phyloP scores from a whole-genome alignment of 1,140 invertebrate genomes.

The Diprion similis region DNA sequence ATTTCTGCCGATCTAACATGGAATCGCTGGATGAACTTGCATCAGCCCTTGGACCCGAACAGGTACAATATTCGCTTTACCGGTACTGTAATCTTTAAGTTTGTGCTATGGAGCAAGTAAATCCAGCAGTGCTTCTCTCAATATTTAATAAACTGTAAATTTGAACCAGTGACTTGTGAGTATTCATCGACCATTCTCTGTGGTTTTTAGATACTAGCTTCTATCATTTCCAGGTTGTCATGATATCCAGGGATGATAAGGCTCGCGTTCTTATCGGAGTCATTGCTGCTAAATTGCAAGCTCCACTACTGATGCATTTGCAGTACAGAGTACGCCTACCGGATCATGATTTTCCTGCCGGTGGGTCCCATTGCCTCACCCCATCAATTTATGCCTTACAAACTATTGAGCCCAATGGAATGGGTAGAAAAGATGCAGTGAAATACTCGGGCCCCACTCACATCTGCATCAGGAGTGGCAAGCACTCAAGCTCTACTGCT shows the following conservation, averaged over 20 bases:
- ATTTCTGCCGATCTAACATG: slow-evolving; percentile 22
- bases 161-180: too few relatives aligned
- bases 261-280: slow-evolving; percentile 54
- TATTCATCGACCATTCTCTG: too few relatives aligned
- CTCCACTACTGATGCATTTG: too few relatives aligned
- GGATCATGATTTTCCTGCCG: slow-evolving; percentile 59
- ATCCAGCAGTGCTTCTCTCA: too few relatives aligned
- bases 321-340: slow-evolving; percentile 53
- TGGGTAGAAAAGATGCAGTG: too few relatives aligned
- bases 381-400: slow-evolving; percentile 45
- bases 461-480: slow-evolving; percentile 48
- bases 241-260: slow-evolving; percentile 46
- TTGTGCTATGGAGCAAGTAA: too few relatives aligned
- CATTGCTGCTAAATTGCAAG: slow-evolving; percentile 52
- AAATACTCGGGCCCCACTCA: slow-evolving; percentile 52
- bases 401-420: slow-evolving; percentile 35
- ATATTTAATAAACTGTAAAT: too few relatives aligned
- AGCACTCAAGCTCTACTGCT: slow-evolving; percentile 43
- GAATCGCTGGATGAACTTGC: slow-evolving; percentile 19
- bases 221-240: too few relatives aligned
- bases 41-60: slow-evolving; percentile 23
- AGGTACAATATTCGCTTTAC: slow-evolving; percentile 25
- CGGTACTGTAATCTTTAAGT: too few relatives aligned
- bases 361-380: slow-evolving; percentile 45
- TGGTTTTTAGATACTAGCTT: too few relatives aligned